Base-by-base conservation (phyloP, 2,113 vertebrate genomes). In the Aphyosemion australe region DNA sequence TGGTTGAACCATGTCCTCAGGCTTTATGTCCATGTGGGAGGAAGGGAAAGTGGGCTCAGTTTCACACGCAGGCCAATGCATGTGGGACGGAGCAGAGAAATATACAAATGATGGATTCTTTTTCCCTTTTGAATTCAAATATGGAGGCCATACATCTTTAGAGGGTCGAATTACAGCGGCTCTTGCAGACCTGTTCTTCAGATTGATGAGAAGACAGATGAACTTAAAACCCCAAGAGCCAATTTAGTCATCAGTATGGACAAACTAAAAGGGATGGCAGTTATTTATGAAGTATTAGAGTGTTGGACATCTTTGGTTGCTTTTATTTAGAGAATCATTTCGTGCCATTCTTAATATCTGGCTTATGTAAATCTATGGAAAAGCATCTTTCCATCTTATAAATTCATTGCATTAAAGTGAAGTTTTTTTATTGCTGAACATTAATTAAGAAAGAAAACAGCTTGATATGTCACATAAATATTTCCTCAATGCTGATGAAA, bases 1-100 rank as follows among this genome's bases (percentile, higher is more conserved):
- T 82, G 69, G 76, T 80, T 77, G 73, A 50, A 80, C 78, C 41
- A 10, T 85, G 86, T 82, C 90, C 84, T 72, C 61, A 42, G 84
- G 89, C 83, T 53, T 52, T 61, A 39, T 62, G 57, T 56, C 78
- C 67, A 73, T 74, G 65, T 47, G 18, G 64, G 37, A 41, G 41
- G 53, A 32, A 66, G 45, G 13, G 51, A 37, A 43, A 37, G 52
- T 42, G 10, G 20, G 60, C 26, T 80, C 67, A 67, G 47, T 79
- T 82, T 78, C 69, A 80, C 82, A 84, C 69, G 47, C 55, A 82
- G 66, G 18, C 74, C 67, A 66, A 74, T 76, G 87, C 64, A 34
- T 86, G 77, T 68, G 63, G 69, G 71, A 79, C 14, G 1, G 42
- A 61, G 57, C 53, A 55, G 54, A 63, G 69, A 83, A 78, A 87